A percentile compares a stretch with the other conserved stretches of the same genome.
Evolutionary conservation across 2,113 vertebrate species (phyloP).

Genomic region (Esox niger): DNA sequence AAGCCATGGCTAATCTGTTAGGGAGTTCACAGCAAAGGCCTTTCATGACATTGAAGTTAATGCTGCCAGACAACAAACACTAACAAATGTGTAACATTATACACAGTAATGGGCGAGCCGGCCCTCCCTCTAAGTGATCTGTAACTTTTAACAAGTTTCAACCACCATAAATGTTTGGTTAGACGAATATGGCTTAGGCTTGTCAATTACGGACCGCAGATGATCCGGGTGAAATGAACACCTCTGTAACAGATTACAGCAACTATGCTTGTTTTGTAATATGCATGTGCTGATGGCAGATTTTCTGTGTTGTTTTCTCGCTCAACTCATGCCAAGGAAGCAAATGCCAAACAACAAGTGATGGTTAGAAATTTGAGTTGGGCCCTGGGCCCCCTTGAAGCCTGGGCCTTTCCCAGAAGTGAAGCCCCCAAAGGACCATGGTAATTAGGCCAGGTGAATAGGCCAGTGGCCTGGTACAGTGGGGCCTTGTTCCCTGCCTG

Average conservation of each 20-base stretch:
- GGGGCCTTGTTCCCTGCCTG: slow-evolving; percentile 69
- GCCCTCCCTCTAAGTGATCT: slow-evolving; percentile 28
- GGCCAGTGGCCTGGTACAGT: slow-evolving; percentile 67
- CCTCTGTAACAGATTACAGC: not conserved
- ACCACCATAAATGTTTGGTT: slow-evolving; percentile 28
- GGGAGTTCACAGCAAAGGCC: slow-evolving; percentile 48
- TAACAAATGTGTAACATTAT: slow-evolving; percentile 50
- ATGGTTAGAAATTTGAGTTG: slow-evolving; percentile 52
- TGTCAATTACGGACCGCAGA: slow-evolving; percentile 10
- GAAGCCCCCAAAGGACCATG: slow-evolving; percentile 52
- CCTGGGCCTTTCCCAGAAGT: slow-evolving; percentile 57
- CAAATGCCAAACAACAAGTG: not conserved
- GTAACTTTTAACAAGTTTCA: slow-evolving; percentile 49
- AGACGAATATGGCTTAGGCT: not conserved
- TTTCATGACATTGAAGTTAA: slow-evolving; percentile 57
- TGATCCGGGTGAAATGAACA: slow-evolving; percentile 3
- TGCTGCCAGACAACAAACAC: slow-evolving; percentile 57
- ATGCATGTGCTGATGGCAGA: slow-evolving; percentile 5
- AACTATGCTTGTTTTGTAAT: not conserved
- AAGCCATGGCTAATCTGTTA: slow-evolving; percentile 55
- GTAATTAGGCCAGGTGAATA: slow-evolving; percentile 78
- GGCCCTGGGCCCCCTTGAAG: slow-evolving; percentile 34
- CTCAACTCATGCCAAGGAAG: not conserved
- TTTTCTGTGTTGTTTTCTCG: slow-evolving; percentile 25
- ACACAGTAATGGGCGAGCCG: slow-evolving; percentile 36